phyloP scores from a whole-genome alignment of 2,797 vertebrate species.

The Pagetopsis macropterus region DNA sequence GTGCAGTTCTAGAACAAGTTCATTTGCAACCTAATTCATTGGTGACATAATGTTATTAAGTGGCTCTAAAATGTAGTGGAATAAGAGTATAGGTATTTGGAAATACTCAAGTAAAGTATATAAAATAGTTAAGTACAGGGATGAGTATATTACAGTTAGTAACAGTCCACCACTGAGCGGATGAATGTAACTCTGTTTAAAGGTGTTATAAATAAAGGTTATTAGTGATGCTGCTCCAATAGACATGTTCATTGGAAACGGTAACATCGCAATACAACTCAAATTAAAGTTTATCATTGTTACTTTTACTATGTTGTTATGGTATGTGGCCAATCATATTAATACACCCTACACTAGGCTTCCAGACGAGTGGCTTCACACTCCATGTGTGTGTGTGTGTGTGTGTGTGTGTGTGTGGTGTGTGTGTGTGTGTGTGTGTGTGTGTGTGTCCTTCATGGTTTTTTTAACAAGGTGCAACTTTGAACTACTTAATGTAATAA shows the following conservation, averaged over 20 bases:
- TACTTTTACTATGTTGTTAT: constrained; percentile 7
- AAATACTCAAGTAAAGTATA: no score
- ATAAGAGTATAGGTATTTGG: no score
- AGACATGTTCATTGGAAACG: neutral
- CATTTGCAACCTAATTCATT: no score
- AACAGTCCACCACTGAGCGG: no score
- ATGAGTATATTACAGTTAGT: no score
- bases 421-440: neutral
- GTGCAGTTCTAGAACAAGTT: neutral
- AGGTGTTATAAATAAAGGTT: no score
- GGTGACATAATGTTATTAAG: no score
- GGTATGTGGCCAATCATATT: constrained; percentile 5
- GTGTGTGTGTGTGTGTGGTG: constrained; percentile 4
- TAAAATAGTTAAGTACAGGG: no score
- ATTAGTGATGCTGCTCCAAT: neutral
- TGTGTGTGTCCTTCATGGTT: constrained; percentile 9
- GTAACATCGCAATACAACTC: neutral
- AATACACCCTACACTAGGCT: constrained; percentile 20
- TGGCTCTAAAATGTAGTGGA: no score
- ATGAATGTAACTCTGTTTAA: neutral
- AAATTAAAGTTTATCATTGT: neutral
- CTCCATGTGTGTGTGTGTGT: constrained; percentile 5
- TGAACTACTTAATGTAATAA: constrained; percentile 61
- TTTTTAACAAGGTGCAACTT: constrained; percentile 63
- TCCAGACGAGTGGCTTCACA: constrained; percentile 7